Base-by-base conservation (phyloP, 1,140 invertebrate species). In the Procambarus virginalis region DNA sequence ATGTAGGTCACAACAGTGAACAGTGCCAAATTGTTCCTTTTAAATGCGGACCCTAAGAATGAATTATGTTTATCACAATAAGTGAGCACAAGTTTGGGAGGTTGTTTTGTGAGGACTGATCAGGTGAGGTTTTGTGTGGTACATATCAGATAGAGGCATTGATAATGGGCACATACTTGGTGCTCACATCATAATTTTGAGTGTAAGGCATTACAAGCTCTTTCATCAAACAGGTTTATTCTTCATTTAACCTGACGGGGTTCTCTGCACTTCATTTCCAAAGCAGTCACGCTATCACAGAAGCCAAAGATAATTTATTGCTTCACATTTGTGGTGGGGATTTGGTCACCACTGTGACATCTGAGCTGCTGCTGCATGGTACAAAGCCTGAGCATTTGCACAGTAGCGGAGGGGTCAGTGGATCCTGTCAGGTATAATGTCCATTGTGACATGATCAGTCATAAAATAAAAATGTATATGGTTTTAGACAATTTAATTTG, bases 281-380 rank as follows among this genome's bases (percentile, higher is more conserved):
- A 55, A 89, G 55, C 75, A 84, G 48, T 84, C 55, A 64, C 49
- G 81, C 88, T 84, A 84, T 76, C 82, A 78, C 49, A 89, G 88
- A 89, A 89, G 88, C 88, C 88, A 89, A 89, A 89, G 88, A 89
- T 89, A 89, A 89, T 89, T 89, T 89, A 89, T 89, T 89, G 88
- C 88, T 89, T 89, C 88, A 78, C 9, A 58, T 86, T 86, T 68
- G 55, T 86, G 55, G 55, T 86, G 58, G 76, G 48, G 64, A n/a
- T 73, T 22, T 73, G n/a, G 68, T 58, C 73, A 58, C 84, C 46
- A 46, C 60, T 81, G 60, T 81, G 46, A 80, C 78, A 87, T 48
- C 48, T 68, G 55, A 77, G 80, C 81, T 84, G 80, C 81, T 84
- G 75, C 58, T 68, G 58, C 73, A 70, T 78, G 60, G 58, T 48